Evolutionary conservation across 2,888 invertebrate species (phyloP), one percentile per base, ranked within the genome.

Genomic region (Cephus sareptanus): DNA sequence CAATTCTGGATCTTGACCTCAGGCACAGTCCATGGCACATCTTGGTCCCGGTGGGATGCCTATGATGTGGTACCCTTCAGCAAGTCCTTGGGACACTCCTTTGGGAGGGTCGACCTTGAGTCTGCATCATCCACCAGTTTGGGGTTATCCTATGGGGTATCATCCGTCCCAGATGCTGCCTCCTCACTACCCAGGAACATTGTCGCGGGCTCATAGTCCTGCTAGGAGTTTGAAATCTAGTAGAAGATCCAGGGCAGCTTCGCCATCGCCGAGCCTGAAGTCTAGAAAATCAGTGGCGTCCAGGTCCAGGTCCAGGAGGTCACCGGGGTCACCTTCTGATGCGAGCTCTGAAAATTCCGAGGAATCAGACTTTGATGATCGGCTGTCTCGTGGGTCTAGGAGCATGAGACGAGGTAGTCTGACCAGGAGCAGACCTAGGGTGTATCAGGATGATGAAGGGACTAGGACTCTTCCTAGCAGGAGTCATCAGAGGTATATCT

Each of bases 1-100:
- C 37, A 74, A 23, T 69, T 33, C 31, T 76, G 70, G 40, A 77
- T 74, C 80, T 75, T 75, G 79, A 71, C 89, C 91, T n/a, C 86
- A 95, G 95, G 94, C 95, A 0, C 95, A 95, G 85, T 95, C 95
- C 0, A 93, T 95, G 93, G 95, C 95, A 0, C 95, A 95, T 76
- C 87, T 96, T 11, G 86, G 90, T 0, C 79, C 88, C 0, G 89
- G 90, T 9, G 92, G 92, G 33, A 92, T 93, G 87, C 92, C 93
- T 3, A 87, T 92, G 73, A 92, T 93, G 90, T 93, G 91, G 91
- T 91, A 91, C 34, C 91, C 91, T 9, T 83, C 87, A 1, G 85
- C 81, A n/a, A 83, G 82, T 37, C 82, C 87, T 1, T 90, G 90
- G 90, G 89, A 90, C 77, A 80, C 84, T 70, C 80, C 87, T 3